These are phyloP conservation scores for Planococcus citri DNA, from an alignment of 1,140 invertebrate species.

Conservation along the genomic window DNA sequence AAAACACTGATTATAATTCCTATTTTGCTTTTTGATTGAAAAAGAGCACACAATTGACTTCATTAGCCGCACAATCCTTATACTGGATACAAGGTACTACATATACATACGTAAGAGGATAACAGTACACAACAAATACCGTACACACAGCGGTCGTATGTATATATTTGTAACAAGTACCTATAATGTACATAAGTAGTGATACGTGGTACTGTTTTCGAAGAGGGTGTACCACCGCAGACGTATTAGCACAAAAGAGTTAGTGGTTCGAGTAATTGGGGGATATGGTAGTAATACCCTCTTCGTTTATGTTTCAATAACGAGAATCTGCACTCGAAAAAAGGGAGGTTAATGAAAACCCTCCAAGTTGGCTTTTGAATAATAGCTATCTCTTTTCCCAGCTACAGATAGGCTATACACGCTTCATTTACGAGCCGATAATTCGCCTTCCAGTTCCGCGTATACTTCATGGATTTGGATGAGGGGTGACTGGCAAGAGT, in stretches of 20 bases:
- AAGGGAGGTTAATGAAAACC: constrained; percentile 16
- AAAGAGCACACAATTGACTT: constrained; percentile 16
- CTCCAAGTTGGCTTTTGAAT: constrained; percentile 17
- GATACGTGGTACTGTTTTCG: not conserved
- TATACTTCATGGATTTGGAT: too few relatives aligned
- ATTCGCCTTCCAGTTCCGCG: not conserved
- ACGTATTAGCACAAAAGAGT: constrained; percentile 14
- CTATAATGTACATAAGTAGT: not conserved
- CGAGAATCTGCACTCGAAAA: not conserved
- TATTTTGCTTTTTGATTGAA: constrained; percentile 8
- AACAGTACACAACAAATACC: not conserved
- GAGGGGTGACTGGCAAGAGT: too few relatives aligned
- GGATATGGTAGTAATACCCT: constrained; percentile 10
- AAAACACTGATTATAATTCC: constrained; percentile 12
- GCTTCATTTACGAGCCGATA: not conserved
- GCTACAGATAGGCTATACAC: too few relatives aligned
- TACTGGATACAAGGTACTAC: too few relatives aligned
- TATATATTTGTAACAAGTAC: constrained; percentile 9
- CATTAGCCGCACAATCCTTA: not conserved
- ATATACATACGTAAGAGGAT: not conserved
- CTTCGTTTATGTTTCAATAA: constrained; percentile 17
- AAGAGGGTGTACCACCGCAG: constrained; percentile 5
- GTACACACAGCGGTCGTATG: not conserved
- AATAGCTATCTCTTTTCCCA: not conserved
- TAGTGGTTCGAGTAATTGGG: constrained; percentile 17